Conservation (phyloP, 2,888 invertebrate genomes). For the Piscicola geometra region DNA sequence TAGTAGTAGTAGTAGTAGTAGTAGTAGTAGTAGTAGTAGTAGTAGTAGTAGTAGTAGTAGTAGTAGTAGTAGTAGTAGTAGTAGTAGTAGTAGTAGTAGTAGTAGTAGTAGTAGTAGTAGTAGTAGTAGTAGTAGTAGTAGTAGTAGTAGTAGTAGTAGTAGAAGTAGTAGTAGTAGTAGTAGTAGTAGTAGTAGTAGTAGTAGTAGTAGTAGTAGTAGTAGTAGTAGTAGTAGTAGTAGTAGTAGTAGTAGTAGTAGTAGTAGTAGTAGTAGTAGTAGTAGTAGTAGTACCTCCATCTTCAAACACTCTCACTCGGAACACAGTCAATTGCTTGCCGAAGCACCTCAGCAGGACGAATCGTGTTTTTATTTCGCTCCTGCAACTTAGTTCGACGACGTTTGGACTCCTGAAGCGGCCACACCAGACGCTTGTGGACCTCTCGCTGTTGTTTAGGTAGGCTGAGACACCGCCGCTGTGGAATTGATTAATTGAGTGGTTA, state of each 20-base stretch:
- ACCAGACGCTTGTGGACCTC: no score
- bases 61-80: constrained; percentile 10
- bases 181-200: constrained; percentile 10
- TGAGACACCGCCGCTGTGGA: no score
- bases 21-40: constrained; percentile 25
- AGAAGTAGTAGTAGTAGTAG: constrained; percentile 4
- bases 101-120: constrained; percentile 33
- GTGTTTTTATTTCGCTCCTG: no score
- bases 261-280: constrained; percentile 12
- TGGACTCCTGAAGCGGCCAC: no score
- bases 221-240: constrained; percentile 10
- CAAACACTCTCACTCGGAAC: no score
- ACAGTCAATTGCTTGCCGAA: no score
- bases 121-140: constrained; percentile 33
- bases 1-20: constrained; percentile 33
- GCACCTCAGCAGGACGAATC: no score
- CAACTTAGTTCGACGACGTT: no score
- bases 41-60: constrained; percentile 12
- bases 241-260: constrained; percentile 12
- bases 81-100: constrained; percentile 18
- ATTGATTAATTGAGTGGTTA: no score
- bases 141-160: constrained; percentile 26
- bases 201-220: constrained; percentile 10
- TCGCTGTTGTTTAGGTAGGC: no score
- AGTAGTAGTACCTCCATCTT: constrained; percentile 12